phyloP scores from a whole-genome alignment of 2,888 invertebrate species.

The Synergus japonicus region DNA sequence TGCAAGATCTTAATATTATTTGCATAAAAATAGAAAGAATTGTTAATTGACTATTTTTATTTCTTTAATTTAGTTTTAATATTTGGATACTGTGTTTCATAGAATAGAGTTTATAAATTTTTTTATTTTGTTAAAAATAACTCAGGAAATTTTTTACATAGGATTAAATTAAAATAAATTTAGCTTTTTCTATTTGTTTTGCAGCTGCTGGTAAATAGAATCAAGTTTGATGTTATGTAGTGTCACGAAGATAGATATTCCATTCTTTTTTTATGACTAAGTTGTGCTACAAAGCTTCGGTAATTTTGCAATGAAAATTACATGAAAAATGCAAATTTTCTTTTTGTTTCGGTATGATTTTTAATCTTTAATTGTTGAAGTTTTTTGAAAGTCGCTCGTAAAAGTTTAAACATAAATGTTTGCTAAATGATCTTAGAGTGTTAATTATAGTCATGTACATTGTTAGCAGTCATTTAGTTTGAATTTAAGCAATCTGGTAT shows the following conservation, averaged over 20 bases:
- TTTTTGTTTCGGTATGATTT: not conserved
- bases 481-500: not conserved
- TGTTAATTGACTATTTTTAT: not conserved
- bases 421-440: not conserved
- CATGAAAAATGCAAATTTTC: too few species aligned
- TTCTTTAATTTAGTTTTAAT: not conserved
- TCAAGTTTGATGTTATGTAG: not conserved
- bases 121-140: not conserved
- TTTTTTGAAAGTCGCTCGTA: not conserved
- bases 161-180: too few species aligned
- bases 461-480: not conserved
- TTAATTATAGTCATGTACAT: not conserved
- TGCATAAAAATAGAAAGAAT: not conserved
- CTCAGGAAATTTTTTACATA: too few species aligned
- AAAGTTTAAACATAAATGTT: not conserved
- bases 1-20: not conserved
- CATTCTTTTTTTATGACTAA: not conserved
- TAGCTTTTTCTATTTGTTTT: too few species aligned
- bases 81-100: not conserved
- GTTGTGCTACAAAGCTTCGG: not conserved
- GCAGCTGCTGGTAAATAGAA: too few species aligned
- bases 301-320: too few species aligned
- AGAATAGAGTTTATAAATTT: not conserved
- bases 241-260: not conserved
- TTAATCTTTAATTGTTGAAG: not conserved